Base-by-base conservation (phyloP, 2,888 invertebrate species). In the Orgyia antiqua region DNA sequence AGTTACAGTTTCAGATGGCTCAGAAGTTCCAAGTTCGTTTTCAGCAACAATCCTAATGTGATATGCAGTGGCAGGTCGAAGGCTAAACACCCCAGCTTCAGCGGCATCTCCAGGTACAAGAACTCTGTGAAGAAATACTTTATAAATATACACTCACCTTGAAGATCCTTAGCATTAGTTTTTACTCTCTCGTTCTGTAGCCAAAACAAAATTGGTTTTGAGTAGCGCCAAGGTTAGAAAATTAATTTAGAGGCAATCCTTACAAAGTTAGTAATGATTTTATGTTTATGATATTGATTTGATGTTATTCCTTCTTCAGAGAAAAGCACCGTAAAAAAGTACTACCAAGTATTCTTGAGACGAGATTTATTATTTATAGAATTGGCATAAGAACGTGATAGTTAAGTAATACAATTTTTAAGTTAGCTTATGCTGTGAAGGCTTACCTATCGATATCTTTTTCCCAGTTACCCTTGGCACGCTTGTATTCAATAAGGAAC, bases 11-110 rank as follows among this genome's bases (percentile, higher is more conserved):
- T 97, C 96, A 0, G 97, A 97, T 2, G 96, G 94, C 50, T 94
- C 94, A 15, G 97, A 97, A n/a, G 92, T 90, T 31, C 98, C 97
- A 41, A 97, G 92, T 73, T 95, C 95, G 63, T 98, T 98, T 80
- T 97, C 95, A 35, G 97, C 97, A 2, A 96, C 94, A 59, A 98
- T 95, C 45, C 96, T 89, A 52, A 97, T 91, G 66, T 97, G 96
- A 68, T 98, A 98, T 1, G 95, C 95, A 2, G 97, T 97, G 17
- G 96, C 95, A 13, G 97, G 97, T 53, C 93, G 89, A 5, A 97
- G 87, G 64, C 94, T 95, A 68, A 94, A 94, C 6, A 96, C 95
- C 44, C 95, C 94, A 23, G 95, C 96, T 78, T 95, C 94, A 15
- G 93, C 94, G 43, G 95, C 93, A 53, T 94, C 93, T 39, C 95